A percentile compares a stretch with the other conserved stretches of the same genome.
phyloP scores from a whole-genome alignment of 2,888 invertebrate genomes.

The Drosophila limbata region DNA sequence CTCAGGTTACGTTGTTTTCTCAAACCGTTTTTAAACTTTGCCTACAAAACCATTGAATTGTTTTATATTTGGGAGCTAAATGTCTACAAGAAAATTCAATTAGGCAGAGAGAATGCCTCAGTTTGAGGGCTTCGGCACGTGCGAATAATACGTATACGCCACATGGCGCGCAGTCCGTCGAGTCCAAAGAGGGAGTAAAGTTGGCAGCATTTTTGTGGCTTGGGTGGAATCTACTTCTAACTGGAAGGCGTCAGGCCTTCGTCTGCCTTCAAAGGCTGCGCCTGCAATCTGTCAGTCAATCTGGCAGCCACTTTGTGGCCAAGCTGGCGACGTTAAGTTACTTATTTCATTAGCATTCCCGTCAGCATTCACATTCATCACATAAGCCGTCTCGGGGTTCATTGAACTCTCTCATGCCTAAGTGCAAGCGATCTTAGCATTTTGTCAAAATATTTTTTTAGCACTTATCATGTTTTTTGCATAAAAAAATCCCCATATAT shows the following conservation, averaged over 20 bases:
- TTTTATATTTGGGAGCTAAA: neutral
- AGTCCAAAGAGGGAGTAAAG: neutral
- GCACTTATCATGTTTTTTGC: conserved; percentile 2
- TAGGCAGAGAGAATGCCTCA: conserved; percentile 22
- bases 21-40: neutral
- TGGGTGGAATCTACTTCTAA: conserved; percentile 25
- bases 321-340: conserved; percentile 20
- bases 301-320: conserved; percentile 35
- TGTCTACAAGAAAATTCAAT: conserved; percentile 31
- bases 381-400: conserved; percentile 1
- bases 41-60: conserved; percentile 1
- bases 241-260: conserved; percentile 30
- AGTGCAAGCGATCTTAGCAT: neutral
- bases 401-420: neutral
- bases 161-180: conserved; percentile 17
- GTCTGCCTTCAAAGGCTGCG: conserved; percentile 15
- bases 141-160: conserved; percentile 40
- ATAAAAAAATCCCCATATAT: neutral
- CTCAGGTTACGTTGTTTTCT: neutral
- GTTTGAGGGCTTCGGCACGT: conserved; percentile 38
- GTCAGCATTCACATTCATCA: conserved; percentile 17
- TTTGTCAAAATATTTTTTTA: conserved; percentile 3
- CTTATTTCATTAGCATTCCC: conserved; percentile 37
- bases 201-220: conserved; percentile 5
- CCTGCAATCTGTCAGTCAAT: conserved; percentile 40